A percentile compares a stretch with the other conserved stretches of the same genome.
Evolutionary conservation across 2,113 vertebrate genomes (phyloP).

Genomic region (Chiloscyllium plagiosum): DNA sequence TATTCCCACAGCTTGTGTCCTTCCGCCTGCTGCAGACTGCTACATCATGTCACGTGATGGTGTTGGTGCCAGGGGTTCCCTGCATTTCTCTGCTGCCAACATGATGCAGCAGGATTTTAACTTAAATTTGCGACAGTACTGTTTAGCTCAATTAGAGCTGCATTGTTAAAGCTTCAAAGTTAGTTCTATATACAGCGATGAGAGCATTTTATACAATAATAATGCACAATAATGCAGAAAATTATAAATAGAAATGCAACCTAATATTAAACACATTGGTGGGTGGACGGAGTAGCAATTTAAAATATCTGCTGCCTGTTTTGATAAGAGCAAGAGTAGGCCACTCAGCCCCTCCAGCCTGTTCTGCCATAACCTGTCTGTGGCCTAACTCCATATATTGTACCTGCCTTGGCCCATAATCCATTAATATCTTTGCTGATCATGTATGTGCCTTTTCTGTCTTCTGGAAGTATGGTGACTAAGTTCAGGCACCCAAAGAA

Average conservation of each 20-base stretch:
- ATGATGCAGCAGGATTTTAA: background rate
- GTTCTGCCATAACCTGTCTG: no score
- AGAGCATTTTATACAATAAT: background rate
- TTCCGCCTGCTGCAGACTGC: constrained; percentile 7
- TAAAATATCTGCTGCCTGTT: no score
- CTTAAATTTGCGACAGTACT: background rate
- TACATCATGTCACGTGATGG: background rate
- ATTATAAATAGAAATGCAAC: background rate
- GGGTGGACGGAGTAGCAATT: no score
- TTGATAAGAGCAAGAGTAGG: no score
- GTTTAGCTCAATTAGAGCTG: background rate
- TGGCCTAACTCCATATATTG: no score
- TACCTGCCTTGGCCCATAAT: no score
- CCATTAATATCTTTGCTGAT: no score
- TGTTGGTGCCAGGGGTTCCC: background rate
- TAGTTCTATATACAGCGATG: background rate
- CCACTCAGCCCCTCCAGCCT: no score
- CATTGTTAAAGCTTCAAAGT: background rate
- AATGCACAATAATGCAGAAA: background rate
- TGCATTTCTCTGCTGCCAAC: background rate
- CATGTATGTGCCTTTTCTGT: no score
- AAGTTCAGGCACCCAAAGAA: no score
- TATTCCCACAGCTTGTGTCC: background rate
- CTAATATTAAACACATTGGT: no score
- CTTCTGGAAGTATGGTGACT: no score